Evolutionary conservation across 2,113 vertebrate species (phyloP), one percentile per base, ranked within the genome.

Genomic region (Pundamilia nyererei): DNA sequence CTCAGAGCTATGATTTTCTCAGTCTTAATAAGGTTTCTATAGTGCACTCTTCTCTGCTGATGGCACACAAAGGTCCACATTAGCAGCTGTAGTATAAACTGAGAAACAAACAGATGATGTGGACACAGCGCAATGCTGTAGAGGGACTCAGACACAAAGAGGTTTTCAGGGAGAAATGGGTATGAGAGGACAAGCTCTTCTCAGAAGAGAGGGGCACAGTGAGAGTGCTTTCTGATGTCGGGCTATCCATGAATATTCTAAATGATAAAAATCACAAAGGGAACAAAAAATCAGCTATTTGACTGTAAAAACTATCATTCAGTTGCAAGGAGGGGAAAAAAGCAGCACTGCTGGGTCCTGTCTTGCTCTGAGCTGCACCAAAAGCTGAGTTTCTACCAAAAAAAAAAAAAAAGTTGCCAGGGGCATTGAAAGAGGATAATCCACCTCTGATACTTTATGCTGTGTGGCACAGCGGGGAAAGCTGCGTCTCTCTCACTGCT

Each of bases 61-160:
- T 87, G 81, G 54, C 54, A 29, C 58, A 80, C 70, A 77, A 45
- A 84, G 81, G 70, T 51, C 56, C 26, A 40, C 42, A 58, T 79
- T n/a, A 79, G 79, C 84, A 81, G 72, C 15, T 58, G 40, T 13
- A 85, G 29, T 6, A 21, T 70, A 24, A 82, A 82, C 17, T 33
- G 81, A 56, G 29, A 87, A 55, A 13, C 77, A 82, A 55, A 81
- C 68, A 55, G 24, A 80, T 79, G 85, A 88, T 86, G 47, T 53
- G 68, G 82, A 58, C 77, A 40, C 65, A 40, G 56, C 19, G 5
- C 7, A 11, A 15, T 40, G 90, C 90, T 90, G 89, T 92, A 86
- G 93, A 93, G 93, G 87, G 91, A 91, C 82, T 89, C 84, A 1
- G 58, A 56, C 15, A 65, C 53, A 40, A 49, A 79, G 19, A 79